Evolutionary conservation across 2,888 invertebrate species (phyloP), one percentile per base, ranked within the genome.

Genomic region (Germaria angustata): DNA sequence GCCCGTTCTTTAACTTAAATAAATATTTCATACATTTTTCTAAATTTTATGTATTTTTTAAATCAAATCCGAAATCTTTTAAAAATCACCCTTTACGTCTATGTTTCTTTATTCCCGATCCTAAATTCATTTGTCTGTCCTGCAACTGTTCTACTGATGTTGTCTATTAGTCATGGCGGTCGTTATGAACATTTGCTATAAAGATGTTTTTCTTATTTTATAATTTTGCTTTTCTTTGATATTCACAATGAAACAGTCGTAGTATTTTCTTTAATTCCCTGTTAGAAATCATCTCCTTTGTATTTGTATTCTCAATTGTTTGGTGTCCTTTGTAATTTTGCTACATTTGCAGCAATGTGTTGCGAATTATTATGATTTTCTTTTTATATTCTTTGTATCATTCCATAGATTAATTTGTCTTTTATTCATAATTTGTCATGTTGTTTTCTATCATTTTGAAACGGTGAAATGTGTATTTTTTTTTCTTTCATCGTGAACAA

Each of bases 351-450:
- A 36, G 28, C 11, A 32, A 41, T 32, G 63, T 39, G 36, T 63
- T 72, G 72, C 34, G 65, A 79, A 79, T 79, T 65, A 72, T 79
- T 39, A 66, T 66, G 65, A 79, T 79, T 79, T 78, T 63, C 55
- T 55, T 57, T 66, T 36, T 22, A 36, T 20, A 66, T 76, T 51
- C 51, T 72, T 79, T 63, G 20, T 79, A 41, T 17, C 41, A 59
- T 65, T 68, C 41, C 20, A 32, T 17, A 22, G 71, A 49, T 57
- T 65, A 71, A 79, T 65, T 57, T 79, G 32, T 59, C 57, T 72
- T 59, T 65, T 79, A 41, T 72, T 65, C 24, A 79, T 41, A 72
- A 51, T 49, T 49, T 73, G 44, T 73, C 73, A 34, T 73, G 36
- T 55, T 73, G 32, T 41, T 77, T 61, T 77, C 49, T 68, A 46